phyloP scores from a whole-genome alignment of 2,888 invertebrate genomes.

The Pyrgus malvae region DNA sequence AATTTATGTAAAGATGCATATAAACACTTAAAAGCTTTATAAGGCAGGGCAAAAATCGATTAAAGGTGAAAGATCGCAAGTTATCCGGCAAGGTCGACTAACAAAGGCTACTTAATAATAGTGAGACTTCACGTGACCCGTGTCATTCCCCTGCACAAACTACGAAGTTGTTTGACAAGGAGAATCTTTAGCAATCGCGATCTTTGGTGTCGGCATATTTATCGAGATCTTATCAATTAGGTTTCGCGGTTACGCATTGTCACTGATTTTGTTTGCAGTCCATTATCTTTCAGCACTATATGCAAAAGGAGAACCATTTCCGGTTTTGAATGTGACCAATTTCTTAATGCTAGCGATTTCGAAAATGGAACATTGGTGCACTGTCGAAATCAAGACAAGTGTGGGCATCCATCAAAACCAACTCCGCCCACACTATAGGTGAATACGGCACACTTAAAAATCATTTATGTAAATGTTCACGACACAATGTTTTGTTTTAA shows the following conservation, averaged over 20 bases:
- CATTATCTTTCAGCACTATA: conserved; percentile 3
- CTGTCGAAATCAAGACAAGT: conserved; percentile 9
- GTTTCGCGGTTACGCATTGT: conserved; percentile 1
- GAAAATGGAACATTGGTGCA: conserved; percentile 6
- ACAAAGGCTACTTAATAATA: conserved; percentile 18
- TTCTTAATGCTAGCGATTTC: conserved; percentile 17
- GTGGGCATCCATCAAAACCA: conserved; percentile 21
- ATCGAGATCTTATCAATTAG: neutral
- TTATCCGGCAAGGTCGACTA: conserved; percentile 13
- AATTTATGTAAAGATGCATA: neutral
- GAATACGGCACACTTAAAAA: conserved; percentile 14
- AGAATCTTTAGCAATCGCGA: neutral
- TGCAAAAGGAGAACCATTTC: no score
- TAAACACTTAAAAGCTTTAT: conserved; percentile 4
- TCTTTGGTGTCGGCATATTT: neutral
- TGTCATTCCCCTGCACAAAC: conserved; percentile 19
- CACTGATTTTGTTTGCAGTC: neutral
- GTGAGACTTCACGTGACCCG: conserved; percentile 6
- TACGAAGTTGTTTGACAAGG: neutral
- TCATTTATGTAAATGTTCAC: conserved; percentile 12
- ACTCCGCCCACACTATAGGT: conserved; percentile 15
- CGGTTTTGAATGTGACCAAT: conserved; percentile 8
- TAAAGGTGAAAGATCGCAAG: conserved; percentile 24
- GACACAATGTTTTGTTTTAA: conserved; percentile 8
- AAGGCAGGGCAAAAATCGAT: conserved; percentile 20